A percentile compares a stretch with the other conserved stretches of the same genome.
These are phyloP conservation scores for Lasius fuliginosus DNA, from an alignment of 2,888 invertebrate genomes.

Conservation along the genomic window DNA sequence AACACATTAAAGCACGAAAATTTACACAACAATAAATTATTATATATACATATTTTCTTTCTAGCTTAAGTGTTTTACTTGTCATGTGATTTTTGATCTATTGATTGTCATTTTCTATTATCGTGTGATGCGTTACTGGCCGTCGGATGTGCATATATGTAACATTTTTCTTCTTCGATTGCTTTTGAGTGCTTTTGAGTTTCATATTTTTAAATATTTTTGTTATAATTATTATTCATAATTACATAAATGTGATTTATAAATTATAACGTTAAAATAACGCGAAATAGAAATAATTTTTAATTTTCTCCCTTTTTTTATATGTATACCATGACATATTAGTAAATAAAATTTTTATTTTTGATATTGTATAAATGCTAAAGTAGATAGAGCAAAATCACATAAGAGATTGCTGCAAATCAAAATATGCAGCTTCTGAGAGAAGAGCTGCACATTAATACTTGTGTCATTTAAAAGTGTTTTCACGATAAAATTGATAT, in stretches of 20 bases:
- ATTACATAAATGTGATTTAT: neutral
- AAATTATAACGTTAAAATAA: neutral
- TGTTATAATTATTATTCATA: neutral
- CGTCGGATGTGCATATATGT: neutral
- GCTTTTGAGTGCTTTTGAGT: neutral
- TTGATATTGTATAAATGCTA: neutral
- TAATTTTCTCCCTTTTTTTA: neutral
- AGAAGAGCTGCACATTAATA: constrained; percentile 6
- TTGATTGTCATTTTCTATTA: neutral
- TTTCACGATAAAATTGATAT: neutral
- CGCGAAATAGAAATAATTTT: neutral
- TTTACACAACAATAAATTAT: neutral
- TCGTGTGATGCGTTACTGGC: neutral
- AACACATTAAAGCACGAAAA: neutral
- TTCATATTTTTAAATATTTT: neutral
- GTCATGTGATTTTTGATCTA: neutral
- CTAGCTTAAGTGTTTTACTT: neutral
- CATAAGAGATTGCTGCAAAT: neutral
- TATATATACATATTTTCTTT: neutral
- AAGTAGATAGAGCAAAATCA: neutral
- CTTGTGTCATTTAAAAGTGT: neutral
- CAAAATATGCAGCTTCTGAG: neutral
- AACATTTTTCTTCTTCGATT: neutral
- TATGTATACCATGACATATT: neutral
- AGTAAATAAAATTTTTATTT: neutral